These are phyloP conservation scores for Falco concolor DNA, from an alignment of 2,797 vertebrate genomes.

Conservation along the genomic window DNA sequence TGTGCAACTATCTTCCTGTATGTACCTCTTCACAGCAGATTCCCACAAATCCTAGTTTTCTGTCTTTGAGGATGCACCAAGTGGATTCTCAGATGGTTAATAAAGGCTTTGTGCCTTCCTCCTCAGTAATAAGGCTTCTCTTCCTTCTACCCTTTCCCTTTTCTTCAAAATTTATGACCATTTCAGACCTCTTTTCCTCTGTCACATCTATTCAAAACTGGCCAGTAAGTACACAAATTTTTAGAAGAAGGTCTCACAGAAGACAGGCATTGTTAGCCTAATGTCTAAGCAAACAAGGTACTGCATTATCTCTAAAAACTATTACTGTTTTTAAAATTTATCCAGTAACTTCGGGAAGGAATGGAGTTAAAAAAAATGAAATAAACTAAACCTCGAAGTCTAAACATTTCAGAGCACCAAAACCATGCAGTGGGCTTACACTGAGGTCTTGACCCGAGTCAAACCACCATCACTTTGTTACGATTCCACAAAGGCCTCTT, in stretches of 20 bases:
- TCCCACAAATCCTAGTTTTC: not conserved
- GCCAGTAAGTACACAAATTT: not conserved
- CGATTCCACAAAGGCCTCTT: not conserved
- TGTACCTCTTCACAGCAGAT: not conserved
- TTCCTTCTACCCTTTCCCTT: not conserved
- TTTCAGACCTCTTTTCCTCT: not conserved
- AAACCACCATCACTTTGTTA: not conserved
- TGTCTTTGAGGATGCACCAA: not conserved
- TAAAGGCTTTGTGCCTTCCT: not conserved
- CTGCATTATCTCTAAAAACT: not conserved
- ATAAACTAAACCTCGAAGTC: rapidly evolving
- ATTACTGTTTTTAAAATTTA: not conserved
- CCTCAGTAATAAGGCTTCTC: not conserved
- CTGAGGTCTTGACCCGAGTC: not conserved
- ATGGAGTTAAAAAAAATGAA: not conserved
- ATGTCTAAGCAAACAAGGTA: not conserved
- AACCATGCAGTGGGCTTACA: not conserved
- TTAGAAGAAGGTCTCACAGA: not conserved
- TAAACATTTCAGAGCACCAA: not conserved
- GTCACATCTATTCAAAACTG: not conserved
- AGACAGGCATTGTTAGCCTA: not conserved
- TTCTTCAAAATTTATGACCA: not conserved
- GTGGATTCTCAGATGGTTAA: not conserved
- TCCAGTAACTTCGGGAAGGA: not conserved
- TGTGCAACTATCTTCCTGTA: not conserved